Conservation (phyloP, 1,140 invertebrate genomes). For the Neodiprion pinetum region DNA sequence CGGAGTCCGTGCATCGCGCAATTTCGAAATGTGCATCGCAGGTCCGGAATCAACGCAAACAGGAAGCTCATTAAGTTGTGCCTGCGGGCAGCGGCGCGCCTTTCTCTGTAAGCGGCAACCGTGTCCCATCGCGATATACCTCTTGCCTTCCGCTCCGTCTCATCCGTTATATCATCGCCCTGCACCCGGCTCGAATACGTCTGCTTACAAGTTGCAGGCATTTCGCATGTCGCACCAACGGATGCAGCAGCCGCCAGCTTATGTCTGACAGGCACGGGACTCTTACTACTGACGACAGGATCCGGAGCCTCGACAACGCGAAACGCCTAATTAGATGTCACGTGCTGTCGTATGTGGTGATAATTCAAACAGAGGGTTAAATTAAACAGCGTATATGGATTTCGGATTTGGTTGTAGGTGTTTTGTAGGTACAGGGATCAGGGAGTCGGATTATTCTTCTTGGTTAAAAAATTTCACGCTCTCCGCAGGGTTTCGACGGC, state of each 20-base stretch:
- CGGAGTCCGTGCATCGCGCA: too few species aligned
- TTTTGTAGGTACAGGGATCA: background rate
- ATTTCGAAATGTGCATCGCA: slow-evolving; percentile 11
- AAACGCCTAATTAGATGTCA: background rate
- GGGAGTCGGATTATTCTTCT: background rate
- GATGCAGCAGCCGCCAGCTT: background rate
- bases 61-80: slow-evolving; percentile 48
- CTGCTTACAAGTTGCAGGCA: background rate
- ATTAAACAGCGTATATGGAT: too few species aligned
- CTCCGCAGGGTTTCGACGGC: too few species aligned
- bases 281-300: background rate
- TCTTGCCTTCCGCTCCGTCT: background rate
- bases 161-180: background rate
- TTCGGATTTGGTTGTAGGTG: too few species aligned
- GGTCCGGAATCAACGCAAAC: slow-evolving; percentile 45
- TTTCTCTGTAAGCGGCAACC: background rate
- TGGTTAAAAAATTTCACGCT: too few species aligned
- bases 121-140: too few species aligned
- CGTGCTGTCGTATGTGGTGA: too few species aligned
- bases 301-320: too few species aligned
- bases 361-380: too few species aligned
- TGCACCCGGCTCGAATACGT: background rate
- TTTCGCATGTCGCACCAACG: too few species aligned
- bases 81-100: slow-evolving; percentile 30
- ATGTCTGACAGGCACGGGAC: background rate